Evolutionary conservation across 2,888 invertebrate genomes (phyloP), one percentile per base, ranked within the genome.

Genomic region (Heliconius ismenius): DNA sequence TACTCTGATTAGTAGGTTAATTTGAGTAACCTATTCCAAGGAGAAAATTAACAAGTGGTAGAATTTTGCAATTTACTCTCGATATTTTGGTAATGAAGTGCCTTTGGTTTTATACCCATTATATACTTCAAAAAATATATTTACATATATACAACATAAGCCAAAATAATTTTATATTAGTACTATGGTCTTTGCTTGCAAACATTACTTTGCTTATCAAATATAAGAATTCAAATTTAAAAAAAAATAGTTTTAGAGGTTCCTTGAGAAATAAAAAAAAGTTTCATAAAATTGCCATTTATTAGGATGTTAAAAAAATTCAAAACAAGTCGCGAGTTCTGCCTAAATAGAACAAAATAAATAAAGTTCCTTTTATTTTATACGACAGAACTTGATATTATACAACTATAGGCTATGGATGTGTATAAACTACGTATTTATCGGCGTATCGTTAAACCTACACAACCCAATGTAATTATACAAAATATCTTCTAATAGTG

Each of bases 381-480:
- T 87, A 84, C 87, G 89, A 88, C 87, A 89, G 88, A 90, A 90
- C 86, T 86, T 87, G 86, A 87, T 85, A 86, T 87, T 91, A 89
- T 91, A 92, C 91, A 91, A 87, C 86, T 83, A 88, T 76, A 76
- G 32, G 63, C 84, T 87, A 88, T 81, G 83, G 84, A 84, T 84
- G 84, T 84, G 84, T 87, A 88, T 81, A 80, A 85, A 84, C 89
- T 91, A 90, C 86, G 84, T 84, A 84, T 82, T 79, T 85, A 86
- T 39, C 76, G 78, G 88, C 82, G 82, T 81, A 79, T 80, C 86
- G 84, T 68, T 77, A 82, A 89, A 88, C 89, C 90, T 92, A 92
- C 91, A 93, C 92, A 93, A 93, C 92, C 92, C 91, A 92, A 91
- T 87, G 89, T 89, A 92, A 93, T 92, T 91, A 91, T 92, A 93